Conservation (phyloP, 2,888 invertebrate species). For the Macrophya alboannulata region DNA sequence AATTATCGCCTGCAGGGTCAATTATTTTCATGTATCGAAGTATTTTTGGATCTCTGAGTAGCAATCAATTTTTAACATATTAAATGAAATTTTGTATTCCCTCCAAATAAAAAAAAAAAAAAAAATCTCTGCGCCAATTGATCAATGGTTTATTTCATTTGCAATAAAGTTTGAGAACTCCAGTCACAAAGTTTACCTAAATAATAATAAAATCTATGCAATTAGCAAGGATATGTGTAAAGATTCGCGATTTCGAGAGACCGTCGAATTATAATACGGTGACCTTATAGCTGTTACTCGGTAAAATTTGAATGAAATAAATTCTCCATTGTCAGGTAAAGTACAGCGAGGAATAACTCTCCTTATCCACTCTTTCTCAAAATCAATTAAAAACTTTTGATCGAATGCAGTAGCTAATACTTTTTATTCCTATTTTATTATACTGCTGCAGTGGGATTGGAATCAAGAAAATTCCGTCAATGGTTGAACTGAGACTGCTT, state of each 20-base stretch:
- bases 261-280: neutral
- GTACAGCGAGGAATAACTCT: neutral
- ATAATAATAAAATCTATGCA: neutral
- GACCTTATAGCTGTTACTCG: neutral
- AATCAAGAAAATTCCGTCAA: neutral
- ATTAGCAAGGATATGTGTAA: neutral
- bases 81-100: neutral
- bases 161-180: too few species aligned
- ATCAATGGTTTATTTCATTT: too few species aligned
- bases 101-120: too few species aligned
- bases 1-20: constrained; percentile 31
- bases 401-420: neutral
- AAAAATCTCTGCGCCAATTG: too few species aligned
- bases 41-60: neutral
- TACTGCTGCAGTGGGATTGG: neutral
- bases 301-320: neutral
- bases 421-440: neutral
- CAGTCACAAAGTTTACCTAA: too few species aligned
- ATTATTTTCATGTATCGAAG: neutral
- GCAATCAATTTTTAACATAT: neutral
- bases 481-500: neutral
- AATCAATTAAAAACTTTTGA: neutral
- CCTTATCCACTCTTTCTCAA: too few species aligned
- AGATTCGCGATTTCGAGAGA: neutral
- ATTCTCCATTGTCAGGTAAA: neutral